phyloP scores from a whole-genome alignment of 2,888 invertebrate species.

The Monopis laevigella region DNA sequence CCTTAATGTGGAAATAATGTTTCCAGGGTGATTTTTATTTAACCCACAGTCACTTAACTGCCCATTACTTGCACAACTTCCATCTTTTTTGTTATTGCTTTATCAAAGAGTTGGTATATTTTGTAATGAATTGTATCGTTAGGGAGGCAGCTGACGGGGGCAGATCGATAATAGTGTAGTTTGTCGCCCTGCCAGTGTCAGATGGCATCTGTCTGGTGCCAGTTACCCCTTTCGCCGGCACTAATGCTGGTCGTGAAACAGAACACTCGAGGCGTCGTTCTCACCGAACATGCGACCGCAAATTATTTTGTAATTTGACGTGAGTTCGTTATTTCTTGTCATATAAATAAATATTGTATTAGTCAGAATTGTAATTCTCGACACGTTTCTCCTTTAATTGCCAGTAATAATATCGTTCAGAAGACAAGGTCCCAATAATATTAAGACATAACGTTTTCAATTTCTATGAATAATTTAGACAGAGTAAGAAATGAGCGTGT shows the following conservation, averaged over 20 bases:
- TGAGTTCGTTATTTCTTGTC: conserved; percentile 8
- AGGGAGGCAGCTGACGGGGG: conserved; percentile 20
- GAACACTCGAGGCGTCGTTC: conserved; percentile 23
- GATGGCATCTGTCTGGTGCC: conserved; percentile 27
- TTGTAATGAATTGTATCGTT: conserved; percentile 13
- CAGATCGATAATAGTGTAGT: conserved; percentile 32
- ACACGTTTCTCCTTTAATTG: conserved; percentile 3
- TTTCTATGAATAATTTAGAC: not conserved
- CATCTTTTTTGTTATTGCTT: conserved; percentile 10
- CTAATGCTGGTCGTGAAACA: conserved; percentile 27
- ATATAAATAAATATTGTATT: conserved; percentile 2
- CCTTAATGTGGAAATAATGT: conserved; percentile 56
- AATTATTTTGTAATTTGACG: conserved; percentile 47
- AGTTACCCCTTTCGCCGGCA: conserved; percentile 23
- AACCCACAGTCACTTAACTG: conserved; percentile 30
- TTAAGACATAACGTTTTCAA: not conserved
- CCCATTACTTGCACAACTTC: conserved; percentile 11
- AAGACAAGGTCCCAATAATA: no score
- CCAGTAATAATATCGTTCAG: conserved; percentile 1
- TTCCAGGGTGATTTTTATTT: conserved; percentile 49
- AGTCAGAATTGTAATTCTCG: not conserved
- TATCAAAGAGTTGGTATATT: conserved; percentile 11
- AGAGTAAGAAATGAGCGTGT: not conserved
- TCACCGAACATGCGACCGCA: conserved; percentile 18
- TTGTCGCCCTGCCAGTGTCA: conserved; percentile 33